Evolutionary conservation across 2,888 invertebrate species (phyloP), one percentile per base, ranked within the genome.

Genomic region (Lathronympha strigana): DNA sequence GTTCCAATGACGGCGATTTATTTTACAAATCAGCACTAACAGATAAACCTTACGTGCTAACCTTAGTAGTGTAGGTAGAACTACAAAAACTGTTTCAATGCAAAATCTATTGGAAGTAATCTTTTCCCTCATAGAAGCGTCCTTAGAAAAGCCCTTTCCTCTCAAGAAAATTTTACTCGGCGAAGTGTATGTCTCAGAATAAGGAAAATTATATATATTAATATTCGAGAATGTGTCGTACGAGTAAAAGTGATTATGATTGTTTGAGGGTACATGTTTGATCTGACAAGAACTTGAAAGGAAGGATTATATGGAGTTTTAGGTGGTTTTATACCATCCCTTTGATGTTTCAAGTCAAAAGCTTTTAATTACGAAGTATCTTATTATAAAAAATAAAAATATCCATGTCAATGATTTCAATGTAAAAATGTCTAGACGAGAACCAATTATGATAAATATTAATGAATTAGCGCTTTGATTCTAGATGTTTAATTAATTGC

Each of bases 141-240:
- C 6, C 13, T 3, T 28, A 1, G 1, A 28, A 28, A 8, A 28
- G 8, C 3, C 9, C 36, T 36, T 13, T 9, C 9, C 36, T 36
- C 13, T 13, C 36, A 36, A 4, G 28, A 5, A 4, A 28, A 5
- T 8, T 28, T 36, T n/a, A n/a, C n/a, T n/a, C n/a, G 13, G 36
- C 36, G 13, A 36, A 13, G n/a, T 36, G 9, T 36, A 5, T 8
- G 3, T 28, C 28, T 28, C 28, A 28, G 5, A 28, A 51, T 61
- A 28, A 49, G 63, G 49, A 49, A 63, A 63, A 63, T 63, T 63
- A 28, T n/a, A 31, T 38, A 31, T 57, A 49, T 63, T 57, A 57
- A 63, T 58, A 45, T 58, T 45, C 40, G 50, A 40, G 23, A 63
- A 51, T 58, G 25, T 64, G 25, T 58, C 15, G 51, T 31, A 49